Conservation (phyloP, 2,888 invertebrate genomes). For the Sesamia inferens region DNA sequence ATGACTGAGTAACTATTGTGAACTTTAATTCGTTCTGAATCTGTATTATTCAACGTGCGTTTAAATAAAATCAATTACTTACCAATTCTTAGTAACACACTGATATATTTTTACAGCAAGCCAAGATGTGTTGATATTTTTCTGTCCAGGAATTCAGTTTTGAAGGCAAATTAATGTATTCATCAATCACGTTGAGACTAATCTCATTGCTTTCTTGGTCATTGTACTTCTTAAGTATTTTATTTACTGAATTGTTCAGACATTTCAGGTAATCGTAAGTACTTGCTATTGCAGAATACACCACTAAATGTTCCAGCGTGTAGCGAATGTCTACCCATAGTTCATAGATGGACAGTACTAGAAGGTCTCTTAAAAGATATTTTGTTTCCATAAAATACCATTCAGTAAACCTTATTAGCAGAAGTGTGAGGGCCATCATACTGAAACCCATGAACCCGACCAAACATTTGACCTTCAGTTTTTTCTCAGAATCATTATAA, state of each 20-base stretch:
- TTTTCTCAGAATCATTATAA: conserved; percentile 20
- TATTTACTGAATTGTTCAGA: conserved; percentile 25
- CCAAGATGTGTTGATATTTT: conserved; percentile 45
- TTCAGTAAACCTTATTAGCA: conserved; percentile 2
- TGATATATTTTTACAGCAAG: conserved; percentile 50
- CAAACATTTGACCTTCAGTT: conserved; percentile 36
- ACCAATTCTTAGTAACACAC: conserved; percentile 45
- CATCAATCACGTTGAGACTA: conserved; percentile 10
- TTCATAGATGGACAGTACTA: conserved; percentile 37
- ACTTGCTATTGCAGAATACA: conserved; percentile 34
- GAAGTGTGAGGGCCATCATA: conserved; percentile 29
- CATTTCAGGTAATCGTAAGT: conserved; percentile 38
- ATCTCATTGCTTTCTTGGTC: conserved; percentile 28
- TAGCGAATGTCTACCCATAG: conserved; percentile 43
- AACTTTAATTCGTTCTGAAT: neutral
- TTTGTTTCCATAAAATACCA: conserved; percentile 19
- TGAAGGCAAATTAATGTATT: conserved; percentile 24
- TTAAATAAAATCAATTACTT: conserved; percentile 8
- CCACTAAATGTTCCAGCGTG: conserved; percentile 44
- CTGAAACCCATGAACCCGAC: conserved; percentile 36
- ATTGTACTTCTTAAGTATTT: conserved; percentile 31
- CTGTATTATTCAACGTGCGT: neutral
- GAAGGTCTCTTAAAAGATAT: conserved; percentile 22
- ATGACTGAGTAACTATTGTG: neutral
- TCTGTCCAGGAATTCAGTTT: conserved; percentile 44